phyloP scores from a whole-genome alignment of 2,113 vertebrate species.

The Podiceps cristatus region DNA sequence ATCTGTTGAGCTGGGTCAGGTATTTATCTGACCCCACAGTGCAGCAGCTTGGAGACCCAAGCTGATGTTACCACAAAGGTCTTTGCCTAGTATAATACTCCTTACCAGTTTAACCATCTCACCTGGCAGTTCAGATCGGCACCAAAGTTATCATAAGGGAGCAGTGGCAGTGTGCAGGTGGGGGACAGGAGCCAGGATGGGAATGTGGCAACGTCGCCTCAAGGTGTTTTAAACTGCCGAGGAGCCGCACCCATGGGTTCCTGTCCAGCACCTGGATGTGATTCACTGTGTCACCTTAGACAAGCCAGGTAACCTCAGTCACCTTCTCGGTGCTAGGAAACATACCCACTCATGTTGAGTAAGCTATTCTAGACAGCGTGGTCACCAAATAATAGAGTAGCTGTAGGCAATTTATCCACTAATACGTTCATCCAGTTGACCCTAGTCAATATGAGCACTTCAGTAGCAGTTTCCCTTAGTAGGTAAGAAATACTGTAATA shows the following conservation, averaged over 20 bases:
- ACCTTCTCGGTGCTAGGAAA: neutral
- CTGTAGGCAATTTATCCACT: neutral
- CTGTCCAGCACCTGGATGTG: neutral
- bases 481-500: neutral
- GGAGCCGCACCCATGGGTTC: accelerated
- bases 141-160: neutral
- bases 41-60: neutral
- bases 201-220: neutral
- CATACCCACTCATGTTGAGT: neutral
- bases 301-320: neutral
- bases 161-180: neutral
- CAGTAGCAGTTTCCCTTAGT: neutral
- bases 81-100: neutral
- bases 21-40: neutral
- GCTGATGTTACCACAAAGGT: neutral
- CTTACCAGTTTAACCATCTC: neutral
- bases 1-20: neutral
- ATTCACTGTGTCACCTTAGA: neutral
- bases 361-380: neutral
- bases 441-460: neutral
- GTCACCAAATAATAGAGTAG: neutral
- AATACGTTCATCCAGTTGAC: neutral
- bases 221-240: neutral
- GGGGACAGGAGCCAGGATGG: neutral
- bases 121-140: neutral